Base-by-base conservation (phyloP, 2,113 vertebrate genomes). In the Proteles cristata region DNA sequence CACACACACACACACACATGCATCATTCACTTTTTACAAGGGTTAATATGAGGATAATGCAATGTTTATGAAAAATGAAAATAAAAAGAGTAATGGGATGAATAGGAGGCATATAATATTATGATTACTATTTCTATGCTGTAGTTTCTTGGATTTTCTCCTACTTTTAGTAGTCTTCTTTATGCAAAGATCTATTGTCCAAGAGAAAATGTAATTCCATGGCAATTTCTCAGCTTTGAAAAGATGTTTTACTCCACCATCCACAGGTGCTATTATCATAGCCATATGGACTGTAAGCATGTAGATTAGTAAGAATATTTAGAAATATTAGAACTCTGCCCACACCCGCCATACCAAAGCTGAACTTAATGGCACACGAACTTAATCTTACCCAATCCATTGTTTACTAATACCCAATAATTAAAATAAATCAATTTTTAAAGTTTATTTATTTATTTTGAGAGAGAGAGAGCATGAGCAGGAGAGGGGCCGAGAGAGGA, bases 21-120 rank as follows among this genome's bases (percentile, higher is more conserved):
- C 58, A 31, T 8, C 2, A 31, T 83, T 66, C 31, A n/a, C 43
- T n/a, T 63, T 9, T 71, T 39, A 85, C 74, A n/a, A 96, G 66
- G 58, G 23, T 97, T 77, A 53, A 15, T 5, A 4, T 31, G 19
- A 95, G 94, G 0, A 85, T 4, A 97, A 79, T 76, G 25, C 7
- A 50, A 26, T 53, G 63, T 17, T 15, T 86, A 26, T 53, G 31
- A 74, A 69, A 76, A 87, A 1, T 0, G 1, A 94, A 87, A 93
- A 88, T 31, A 79, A 97, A 82, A 94, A 85, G 4, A 92, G 66
- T 53, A 97, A 92, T n/a, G 90, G 39, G 35, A 45, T 33, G 16
- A 14, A 91, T 7, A 87, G 7, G 83, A 92, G 17, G 53, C 3
- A 66, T 33, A 14, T 28, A 69, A 15, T 2, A 66, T 86, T 50